A percentile compares a stretch with the other conserved stretches of the same genome.
phyloP scores from a whole-genome alignment of 2,888 invertebrate species.

The Agonopterix arenella region DNA sequence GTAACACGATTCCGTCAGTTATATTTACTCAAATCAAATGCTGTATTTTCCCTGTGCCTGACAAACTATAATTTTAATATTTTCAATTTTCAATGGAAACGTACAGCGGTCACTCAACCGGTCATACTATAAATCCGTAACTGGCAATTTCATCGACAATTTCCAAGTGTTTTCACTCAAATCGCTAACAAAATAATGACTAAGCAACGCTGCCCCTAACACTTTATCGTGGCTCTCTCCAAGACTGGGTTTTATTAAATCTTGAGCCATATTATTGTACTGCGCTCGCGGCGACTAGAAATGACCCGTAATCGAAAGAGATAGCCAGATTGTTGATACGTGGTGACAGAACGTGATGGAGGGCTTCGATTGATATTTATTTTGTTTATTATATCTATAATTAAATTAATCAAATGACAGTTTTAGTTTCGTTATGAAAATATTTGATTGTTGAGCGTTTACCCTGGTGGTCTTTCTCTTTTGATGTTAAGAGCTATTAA shows the following conservation, averaged over 20 bases:
- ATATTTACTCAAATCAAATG: background rate
- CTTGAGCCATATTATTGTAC: conserved; percentile 51
- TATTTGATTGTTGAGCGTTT: no score
- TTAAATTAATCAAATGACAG: no score
- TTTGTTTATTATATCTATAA: conserved; percentile 4
- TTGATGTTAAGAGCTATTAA: no score
- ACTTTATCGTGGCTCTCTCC: conserved; percentile 61
- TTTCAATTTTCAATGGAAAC: conserved; percentile 20
- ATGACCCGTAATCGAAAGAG: conserved; percentile 41
- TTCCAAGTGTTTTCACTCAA: conserved; percentile 63
- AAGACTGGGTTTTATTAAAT: conserved; percentile 54
- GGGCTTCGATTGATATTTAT: conserved; percentile 21
- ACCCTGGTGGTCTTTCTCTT: no score
- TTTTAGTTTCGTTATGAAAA: no score
- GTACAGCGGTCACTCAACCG: conserved; percentile 33
- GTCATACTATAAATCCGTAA: conserved; percentile 40
- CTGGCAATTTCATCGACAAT: conserved; percentile 54
- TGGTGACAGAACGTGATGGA: conserved; percentile 27
- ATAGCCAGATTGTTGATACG: conserved; percentile 31
- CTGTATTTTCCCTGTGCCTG: background rate
- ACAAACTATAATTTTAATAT: conserved; percentile 1
- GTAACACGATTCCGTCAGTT: no score
- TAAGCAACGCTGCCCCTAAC: conserved; percentile 45
- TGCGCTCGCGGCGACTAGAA: conserved; percentile 45
- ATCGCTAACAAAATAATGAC: conserved; percentile 62